Conservation (phyloP, 1,140 invertebrate genomes). For the Philaenus spumarius region DNA sequence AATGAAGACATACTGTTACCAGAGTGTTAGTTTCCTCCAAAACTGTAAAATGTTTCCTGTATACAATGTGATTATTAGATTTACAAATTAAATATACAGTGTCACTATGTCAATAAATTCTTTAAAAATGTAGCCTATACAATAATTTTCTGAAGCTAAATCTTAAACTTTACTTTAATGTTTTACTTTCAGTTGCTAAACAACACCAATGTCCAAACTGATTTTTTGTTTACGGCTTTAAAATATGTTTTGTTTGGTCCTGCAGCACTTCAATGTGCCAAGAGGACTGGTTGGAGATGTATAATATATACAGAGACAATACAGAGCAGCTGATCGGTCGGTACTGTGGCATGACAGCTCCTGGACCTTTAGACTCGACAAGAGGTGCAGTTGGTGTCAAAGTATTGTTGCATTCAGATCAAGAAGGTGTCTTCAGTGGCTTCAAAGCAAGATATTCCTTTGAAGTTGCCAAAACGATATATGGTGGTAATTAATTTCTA, state of each 20-base stretch:
- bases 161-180: not conserved
- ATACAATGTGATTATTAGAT: too few relatives aligned
- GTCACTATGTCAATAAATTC: too few relatives aligned
- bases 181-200: not conserved
- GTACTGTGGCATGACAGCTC: slow-evolving; percentile 75
- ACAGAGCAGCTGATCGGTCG: slow-evolving; percentile 75
- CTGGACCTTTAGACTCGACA: slow-evolving; percentile 85
- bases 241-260: too few relatives aligned
- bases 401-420: slow-evolving; percentile 76
- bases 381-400: slow-evolving; percentile 74
- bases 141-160: too few relatives aligned
- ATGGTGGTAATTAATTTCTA: slow-evolving; percentile 71
- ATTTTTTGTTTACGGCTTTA: too few relatives aligned
- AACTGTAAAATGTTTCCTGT: too few relatives aligned
- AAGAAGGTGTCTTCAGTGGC: slow-evolving; percentile 75
- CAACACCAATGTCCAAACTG: not conserved
- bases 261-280: slow-evolving; percentile 63
- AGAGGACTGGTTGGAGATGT: slow-evolving; percentile 91
- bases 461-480: slow-evolving; percentile 76
- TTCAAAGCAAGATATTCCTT: slow-evolving; percentile 88
- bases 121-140: too few relatives aligned
- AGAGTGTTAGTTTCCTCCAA: too few relatives aligned
- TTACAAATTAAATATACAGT: too few relatives aligned
- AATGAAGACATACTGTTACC: too few relatives aligned
- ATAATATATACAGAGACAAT: slow-evolving; percentile 73